These are phyloP conservation scores for Leptarthrus brevirostris DNA, from an alignment of 2,888 invertebrate genomes.

Conservation along the genomic window DNA sequence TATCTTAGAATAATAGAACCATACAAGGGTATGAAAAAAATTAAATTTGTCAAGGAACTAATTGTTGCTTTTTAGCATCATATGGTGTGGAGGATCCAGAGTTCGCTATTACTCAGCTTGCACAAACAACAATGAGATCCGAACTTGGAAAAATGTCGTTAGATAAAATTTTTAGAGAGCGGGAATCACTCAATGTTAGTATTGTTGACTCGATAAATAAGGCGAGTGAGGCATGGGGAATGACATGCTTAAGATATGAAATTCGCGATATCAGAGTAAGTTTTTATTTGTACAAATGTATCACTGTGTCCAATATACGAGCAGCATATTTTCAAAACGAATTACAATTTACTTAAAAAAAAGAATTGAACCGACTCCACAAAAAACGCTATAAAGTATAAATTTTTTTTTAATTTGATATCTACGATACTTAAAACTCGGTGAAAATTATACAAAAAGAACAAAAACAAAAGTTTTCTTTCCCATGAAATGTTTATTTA, in stretches of 20 bases:
- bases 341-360: too few species aligned
- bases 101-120: constrained; percentile 98
- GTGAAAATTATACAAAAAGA: too few species aligned
- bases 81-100: constrained; percentile 99
- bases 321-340: too few species aligned
- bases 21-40: constrained; percentile 74
- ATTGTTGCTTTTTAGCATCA: constrained; percentile 76
- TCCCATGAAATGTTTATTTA: too few species aligned
- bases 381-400: too few species aligned
- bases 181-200: constrained; percentile 92
- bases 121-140: constrained; percentile 99
- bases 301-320: too few species aligned
- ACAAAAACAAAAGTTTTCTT: too few species aligned
- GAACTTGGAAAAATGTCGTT: constrained; percentile 97
- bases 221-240: constrained; percentile 98
- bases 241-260: constrained; percentile 94
- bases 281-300: too few species aligned
- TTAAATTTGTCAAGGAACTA: not conserved
- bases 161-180: constrained; percentile 96
- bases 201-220: constrained; percentile 98
- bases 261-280: constrained; percentile 75
- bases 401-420: too few species aligned
- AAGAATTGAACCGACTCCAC: too few species aligned
- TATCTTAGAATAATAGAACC: constrained; percentile 94
- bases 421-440: too few species aligned